Evolutionary conservation across 1,140 invertebrate species (phyloP), one percentile per base, ranked within the genome.

Genomic region (Lordiphosa clarofinis): DNA sequence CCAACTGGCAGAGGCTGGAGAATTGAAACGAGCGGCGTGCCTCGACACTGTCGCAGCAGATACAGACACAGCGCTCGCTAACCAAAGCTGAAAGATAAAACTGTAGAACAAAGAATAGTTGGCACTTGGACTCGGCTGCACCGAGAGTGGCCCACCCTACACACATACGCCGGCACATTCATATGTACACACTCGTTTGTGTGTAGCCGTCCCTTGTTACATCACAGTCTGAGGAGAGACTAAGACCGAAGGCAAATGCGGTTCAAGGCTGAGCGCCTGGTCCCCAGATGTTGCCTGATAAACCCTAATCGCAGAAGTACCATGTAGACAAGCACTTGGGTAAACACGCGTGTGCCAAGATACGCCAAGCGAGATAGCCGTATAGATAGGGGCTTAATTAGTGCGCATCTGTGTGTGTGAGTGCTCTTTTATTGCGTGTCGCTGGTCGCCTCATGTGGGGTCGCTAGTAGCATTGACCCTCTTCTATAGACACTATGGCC

Each of bases 381-480:
- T 40, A 15, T 40, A 13, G 12, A 12, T 33, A 12, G 6, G 6
- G 24, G 7, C 43, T 12, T 46, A 33, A 33, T 46, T 31, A 33
- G 28, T 46, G 28, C 42, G 9, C 28, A 46, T 31, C 28, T 9
- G 28, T 28, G 28, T 31, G 7, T 12, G 28, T 12, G 11, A 24
- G 42, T 44, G 5, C 8, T 8, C 37, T 11, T 12, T 12, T 39
- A 11, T 11, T 39, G 36, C 36, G 4, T 11, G 13, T 12, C 37
- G 37, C 37, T 39, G 4, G 13, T 13, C 13, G 12, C 12, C 38
- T 11, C 3, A 40, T 11, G 12, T n/a, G 3, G 12, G 15, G n/a
- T 37, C n/a, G 8, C 50, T 62, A 82, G 66, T 78, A 82, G 44
- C 78, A 82, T 53, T 82, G 73, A 5, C 78, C 78, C 15, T 82